Percentiles rank a stretch among this genome's conserved stretches.
Evolutionary conservation across 1,140 invertebrate species (phyloP).

Genomic region (Radopholus similis): DNA sequence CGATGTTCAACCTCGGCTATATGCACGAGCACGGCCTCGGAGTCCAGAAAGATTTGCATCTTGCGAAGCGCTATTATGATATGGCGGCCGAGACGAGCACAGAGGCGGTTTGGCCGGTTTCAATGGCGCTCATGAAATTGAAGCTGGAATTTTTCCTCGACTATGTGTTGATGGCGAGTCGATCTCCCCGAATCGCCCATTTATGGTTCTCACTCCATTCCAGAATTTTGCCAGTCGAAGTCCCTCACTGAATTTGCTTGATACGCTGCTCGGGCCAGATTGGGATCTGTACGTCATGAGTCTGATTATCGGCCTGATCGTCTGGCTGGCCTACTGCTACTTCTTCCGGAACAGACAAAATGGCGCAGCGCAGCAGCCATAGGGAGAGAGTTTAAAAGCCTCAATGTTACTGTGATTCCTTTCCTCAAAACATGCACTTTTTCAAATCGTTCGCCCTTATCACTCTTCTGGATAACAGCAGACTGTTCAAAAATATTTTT

Average conservation of each 20-base stretch:
- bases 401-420: neutral
- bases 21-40: conserved; percentile 98
- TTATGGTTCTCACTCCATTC: neutral
- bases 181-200: neutral
- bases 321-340: conserved; percentile 30
- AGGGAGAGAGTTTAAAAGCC: neutral
- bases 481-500: neutral
- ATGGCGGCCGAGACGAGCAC: conserved; percentile 86
- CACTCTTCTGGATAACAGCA: too few relatives aligned
- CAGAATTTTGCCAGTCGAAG: conserved; percentile 21
- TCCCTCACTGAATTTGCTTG: conserved; percentile 30
- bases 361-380: neutral
- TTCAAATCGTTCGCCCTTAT: too few relatives aligned
- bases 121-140: conserved; percentile 83
- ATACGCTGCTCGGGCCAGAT: conserved; percentile 33
- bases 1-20: conserved; percentile 97
- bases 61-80: conserved; percentile 89
- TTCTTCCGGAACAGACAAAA: conserved; percentile 25
- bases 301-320: conserved; percentile 22
- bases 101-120: conserved; percentile 76
- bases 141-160: conserved; percentile 61
- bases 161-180: conserved; percentile 22
- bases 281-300: conserved; percentile 46
- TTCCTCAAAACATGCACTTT: neutral
- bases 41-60: conserved; percentile 71